phyloP scores from a whole-genome alignment of 2,797 vertebrate genomes.

The Premnoplex brunnescens region DNA sequence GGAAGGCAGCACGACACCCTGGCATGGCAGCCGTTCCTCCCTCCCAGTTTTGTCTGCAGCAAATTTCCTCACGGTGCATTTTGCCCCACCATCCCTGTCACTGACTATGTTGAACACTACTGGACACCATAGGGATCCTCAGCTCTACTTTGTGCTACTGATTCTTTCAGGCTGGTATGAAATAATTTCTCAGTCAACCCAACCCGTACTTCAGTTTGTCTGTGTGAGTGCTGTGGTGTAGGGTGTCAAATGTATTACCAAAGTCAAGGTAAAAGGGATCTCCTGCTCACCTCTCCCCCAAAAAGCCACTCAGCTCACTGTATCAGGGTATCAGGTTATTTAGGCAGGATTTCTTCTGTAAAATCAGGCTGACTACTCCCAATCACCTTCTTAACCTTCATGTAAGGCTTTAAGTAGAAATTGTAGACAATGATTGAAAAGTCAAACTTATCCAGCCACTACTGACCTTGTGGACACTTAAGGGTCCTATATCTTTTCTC shows the following conservation, averaged over 20 bases:
- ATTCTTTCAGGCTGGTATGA: background rate
- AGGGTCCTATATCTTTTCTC: background rate
- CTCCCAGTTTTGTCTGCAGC: background rate
- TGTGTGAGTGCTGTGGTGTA: background rate
- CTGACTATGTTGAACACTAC: accelerated
- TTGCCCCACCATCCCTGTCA: background rate
- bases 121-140: background rate
- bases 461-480: background rate
- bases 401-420: background rate
- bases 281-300: background rate
- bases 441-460: background rate
- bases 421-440: background rate
- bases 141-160: background rate
- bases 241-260: background rate
- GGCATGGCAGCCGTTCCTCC: background rate
- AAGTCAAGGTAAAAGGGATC: background rate
- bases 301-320: background rate
- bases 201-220: background rate
- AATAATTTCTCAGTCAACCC: background rate
- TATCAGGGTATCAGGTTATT: background rate
- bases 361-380: background rate
- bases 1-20: background rate
- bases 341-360: background rate
- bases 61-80: background rate
- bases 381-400: background rate